These are phyloP conservation scores for Thelaira solivaga DNA, from an alignment of 2,888 invertebrate genomes.

Conservation along the genomic window DNA sequence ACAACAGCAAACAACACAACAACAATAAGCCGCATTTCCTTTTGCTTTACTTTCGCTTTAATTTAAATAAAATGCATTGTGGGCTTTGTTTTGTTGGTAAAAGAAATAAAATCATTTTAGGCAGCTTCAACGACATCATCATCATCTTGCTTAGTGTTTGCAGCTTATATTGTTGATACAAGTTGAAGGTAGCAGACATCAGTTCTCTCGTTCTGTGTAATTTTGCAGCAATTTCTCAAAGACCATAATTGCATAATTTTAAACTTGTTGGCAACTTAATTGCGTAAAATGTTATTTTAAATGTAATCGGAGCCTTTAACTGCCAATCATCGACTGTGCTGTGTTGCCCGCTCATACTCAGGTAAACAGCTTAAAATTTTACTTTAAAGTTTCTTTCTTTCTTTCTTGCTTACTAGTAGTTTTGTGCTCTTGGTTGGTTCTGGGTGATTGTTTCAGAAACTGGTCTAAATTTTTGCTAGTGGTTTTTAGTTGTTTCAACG, in stretches of 20 bases:
- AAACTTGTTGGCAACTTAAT: slow-evolving; percentile 77
- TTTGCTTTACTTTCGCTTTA: slow-evolving; percentile 49
- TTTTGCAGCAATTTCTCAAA: slow-evolving; percentile 75
- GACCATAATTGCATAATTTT: slow-evolving; percentile 75
- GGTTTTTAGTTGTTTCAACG: slow-evolving; percentile 45
- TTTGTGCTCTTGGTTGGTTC: slow-evolving; percentile 2
- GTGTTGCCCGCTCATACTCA: background rate
- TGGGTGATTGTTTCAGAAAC: slow-evolving; percentile 19
- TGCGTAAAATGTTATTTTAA: slow-evolving; percentile 67
- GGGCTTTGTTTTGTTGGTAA: background rate
- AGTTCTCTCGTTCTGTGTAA: slow-evolving; percentile 63
- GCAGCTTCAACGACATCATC: background rate
- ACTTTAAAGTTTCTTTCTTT: background rate
- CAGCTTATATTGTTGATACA: slow-evolving; percentile 12
- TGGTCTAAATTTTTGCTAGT: slow-evolving; percentile 17
- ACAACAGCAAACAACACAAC: slow-evolving; percentile 1
- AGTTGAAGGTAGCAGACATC: slow-evolving; percentile 15
- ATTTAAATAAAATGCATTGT: slow-evolving; percentile 49
- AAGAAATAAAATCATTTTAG: background rate
- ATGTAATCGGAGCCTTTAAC: slow-evolving; percentile 65
- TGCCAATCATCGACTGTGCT: slow-evolving; percentile 64
- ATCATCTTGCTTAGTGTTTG: slow-evolving; percentile 5
- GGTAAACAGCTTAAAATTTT: background rate
- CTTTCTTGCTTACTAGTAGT: background rate
- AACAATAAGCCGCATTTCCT: slow-evolving; percentile 31